Percentiles rank a stretch among this genome's conserved stretches.
These are phyloP conservation scores for Branchipolynoe longqiensis DNA, from an alignment of 2,888 invertebrate genomes.

Conservation along the genomic window DNA sequence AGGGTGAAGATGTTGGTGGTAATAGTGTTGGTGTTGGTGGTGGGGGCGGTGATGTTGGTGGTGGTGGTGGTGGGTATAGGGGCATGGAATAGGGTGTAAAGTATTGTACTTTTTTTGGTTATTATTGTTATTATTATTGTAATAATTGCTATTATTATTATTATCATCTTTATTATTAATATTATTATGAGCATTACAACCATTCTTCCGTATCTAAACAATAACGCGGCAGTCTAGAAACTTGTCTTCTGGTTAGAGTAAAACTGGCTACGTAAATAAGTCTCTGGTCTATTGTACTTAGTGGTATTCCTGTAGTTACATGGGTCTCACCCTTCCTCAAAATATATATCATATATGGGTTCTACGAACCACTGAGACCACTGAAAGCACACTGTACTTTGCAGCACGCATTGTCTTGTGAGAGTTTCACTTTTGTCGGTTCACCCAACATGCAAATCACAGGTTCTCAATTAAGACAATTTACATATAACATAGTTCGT, in stretches of 20 bases:
- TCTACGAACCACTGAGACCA: slow-evolving; percentile 30
- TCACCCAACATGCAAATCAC: slow-evolving; percentile 42
- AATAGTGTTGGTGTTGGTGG: no score
- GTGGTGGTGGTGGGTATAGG: no score
- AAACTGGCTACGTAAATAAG: slow-evolving; percentile 24
- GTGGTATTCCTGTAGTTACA: slow-evolving; percentile 15
- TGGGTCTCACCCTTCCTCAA: slow-evolving; percentile 32
- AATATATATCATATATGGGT: slow-evolving; percentile 51
- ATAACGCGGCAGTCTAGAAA: slow-evolving; percentile 9
- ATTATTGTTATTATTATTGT: no score
- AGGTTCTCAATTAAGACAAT: slow-evolving; percentile 45
- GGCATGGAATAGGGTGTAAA: no score
- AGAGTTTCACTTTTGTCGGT: slow-evolving; percentile 45
- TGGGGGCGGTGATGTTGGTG: no score
- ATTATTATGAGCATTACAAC: no score
- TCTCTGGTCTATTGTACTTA: slow-evolving; percentile 1
- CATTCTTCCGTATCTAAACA: slow-evolving; percentile 19
- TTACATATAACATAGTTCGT: slow-evolving; percentile 7
- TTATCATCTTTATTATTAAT: no score
- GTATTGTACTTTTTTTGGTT: no score
- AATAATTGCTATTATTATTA: no score
- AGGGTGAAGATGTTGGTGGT: no score
- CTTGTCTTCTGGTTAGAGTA: slow-evolving; percentile 1
- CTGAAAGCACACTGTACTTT: slow-evolving; percentile 38
- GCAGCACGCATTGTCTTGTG: slow-evolving; percentile 40